Evolutionary conservation across 2,888 invertebrate species (phyloP).

Genomic region (Heterodera filipjevi): DNA sequence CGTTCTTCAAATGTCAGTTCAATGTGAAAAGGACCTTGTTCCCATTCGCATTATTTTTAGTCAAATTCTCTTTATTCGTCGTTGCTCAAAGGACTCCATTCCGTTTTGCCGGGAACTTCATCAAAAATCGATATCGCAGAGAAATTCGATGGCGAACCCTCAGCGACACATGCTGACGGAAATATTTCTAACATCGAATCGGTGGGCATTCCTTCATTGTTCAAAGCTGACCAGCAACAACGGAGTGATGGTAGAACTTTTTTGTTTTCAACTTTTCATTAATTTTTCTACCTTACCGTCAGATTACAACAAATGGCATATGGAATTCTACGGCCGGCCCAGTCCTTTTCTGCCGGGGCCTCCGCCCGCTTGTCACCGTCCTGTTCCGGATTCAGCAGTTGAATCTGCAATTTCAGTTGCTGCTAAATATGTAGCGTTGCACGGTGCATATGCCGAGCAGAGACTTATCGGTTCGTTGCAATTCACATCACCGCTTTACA

Average conservation of each 20-base stretch:
- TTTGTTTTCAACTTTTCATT: neutral
- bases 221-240: slow-evolving; percentile 26
- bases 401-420: slow-evolving; percentile 91
- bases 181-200: neutral
- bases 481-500: no score
- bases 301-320: slow-evolving; percentile 43
- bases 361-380: slow-evolving; percentile 67
- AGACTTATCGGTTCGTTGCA: slow-evolving; percentile 67
- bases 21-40: neutral
- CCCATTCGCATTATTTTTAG: neutral
- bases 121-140: neutral
- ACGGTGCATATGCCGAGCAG: slow-evolving; percentile 86
- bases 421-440: slow-evolving; percentile 92
- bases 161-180: neutral
- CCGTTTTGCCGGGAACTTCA: slow-evolving; percentile 27
- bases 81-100: slow-evolving; percentile 54
- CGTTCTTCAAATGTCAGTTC: slow-evolving; percentile 8
- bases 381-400: slow-evolving; percentile 76
- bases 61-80: slow-evolving; percentile 49
- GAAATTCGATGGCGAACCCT: neutral
- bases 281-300: neutral
- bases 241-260: slow-evolving; percentile 7
- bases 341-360: slow-evolving; percentile 43
- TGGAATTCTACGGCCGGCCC: slow-evolving; percentile 37
- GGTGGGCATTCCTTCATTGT: neutral